phyloP scores from a whole-genome alignment of 2,113 vertebrate species.

The Dromaius novaehollandiae region DNA sequence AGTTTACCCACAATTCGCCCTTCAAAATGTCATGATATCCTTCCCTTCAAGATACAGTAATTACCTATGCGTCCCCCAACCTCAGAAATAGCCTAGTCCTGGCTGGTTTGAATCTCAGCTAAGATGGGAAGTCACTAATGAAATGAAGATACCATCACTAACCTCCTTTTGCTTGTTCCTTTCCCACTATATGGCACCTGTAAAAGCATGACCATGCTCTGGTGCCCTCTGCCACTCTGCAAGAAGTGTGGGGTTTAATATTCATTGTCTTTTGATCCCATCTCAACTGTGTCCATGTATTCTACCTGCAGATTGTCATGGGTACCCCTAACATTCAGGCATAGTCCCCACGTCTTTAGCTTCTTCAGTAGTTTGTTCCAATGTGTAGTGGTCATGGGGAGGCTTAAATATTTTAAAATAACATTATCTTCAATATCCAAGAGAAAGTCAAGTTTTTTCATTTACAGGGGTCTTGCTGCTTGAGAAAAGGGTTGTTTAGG shows the following conservation, averaged over 20 bases:
- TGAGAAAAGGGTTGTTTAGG: not conserved
- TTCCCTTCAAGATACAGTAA: not conserved
- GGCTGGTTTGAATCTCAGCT: not conserved
- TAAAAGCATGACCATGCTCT: not conserved
- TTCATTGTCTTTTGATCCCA: not conserved
- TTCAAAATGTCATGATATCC: not conserved
- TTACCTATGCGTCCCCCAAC: fast-evolving
- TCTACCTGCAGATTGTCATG: fast-evolving
- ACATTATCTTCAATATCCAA: not conserved
- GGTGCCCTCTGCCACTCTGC: not conserved
- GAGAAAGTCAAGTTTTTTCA: not conserved
- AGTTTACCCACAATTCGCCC: not conserved
- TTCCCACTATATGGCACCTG: conserved; percentile 21
- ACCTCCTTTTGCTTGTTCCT: not conserved
- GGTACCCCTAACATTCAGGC: not conserved
- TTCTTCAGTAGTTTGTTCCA: not conserved
- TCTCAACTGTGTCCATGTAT: fast-evolving
- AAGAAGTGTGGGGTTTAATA: not conserved
- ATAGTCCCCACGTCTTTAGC: fast-evolving
- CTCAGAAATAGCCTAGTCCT: not conserved
- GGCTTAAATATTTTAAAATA: not conserved
- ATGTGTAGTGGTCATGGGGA: not conserved
- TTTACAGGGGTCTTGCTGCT: not conserved
- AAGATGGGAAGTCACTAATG: fast-evolving
- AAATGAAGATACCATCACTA: fast-evolving